Base-by-base conservation (phyloP, 1,140 invertebrate species). In the Pantala flavescens region DNA sequence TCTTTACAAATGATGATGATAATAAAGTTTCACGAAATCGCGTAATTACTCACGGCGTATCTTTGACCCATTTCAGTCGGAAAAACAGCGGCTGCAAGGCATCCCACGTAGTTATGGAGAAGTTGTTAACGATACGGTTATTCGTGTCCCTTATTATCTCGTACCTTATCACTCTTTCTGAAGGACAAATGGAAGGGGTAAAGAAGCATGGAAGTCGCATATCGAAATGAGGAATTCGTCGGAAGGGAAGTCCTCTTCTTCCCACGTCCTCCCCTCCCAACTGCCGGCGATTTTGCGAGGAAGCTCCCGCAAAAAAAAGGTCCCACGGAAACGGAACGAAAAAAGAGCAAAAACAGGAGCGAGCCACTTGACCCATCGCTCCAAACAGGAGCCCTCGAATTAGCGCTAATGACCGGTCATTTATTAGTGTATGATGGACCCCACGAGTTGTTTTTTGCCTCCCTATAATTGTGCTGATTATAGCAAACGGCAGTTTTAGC, bases 381-480 rank as follows among this genome's bases (percentile, higher is more conserved):
- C 12, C 49, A 3, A 63, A 63, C 14, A 12, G 14, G 49, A 21
- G 14, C 49, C 49, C 49, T 19, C 49, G 49, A 63, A 63, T 63
- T 63, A 63, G 49, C 49, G 49, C 5, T 63, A 63, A 63, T 63
- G n/a, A 21, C 49, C 49, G 16, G 16, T 63, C 49, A 63, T 63
- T 63, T 63, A 63, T 63, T 63, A 63, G 49, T 63, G 12, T 63
- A 63, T 21, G 49, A 63, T 63, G 49, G 49, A 63, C 49, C 12
- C 49, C 14, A 63, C 3, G 49, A 63, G 49, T 63, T 63, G 49
- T 63, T 63, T 63, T 36, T 63, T 63, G n/a, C 49, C 49, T 63
- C 49, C 28, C 28, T 63, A 63, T 63, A 63, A 63, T 63, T 63
- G 49, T 63, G 5, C 49, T 63, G 49, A 63, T 63, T 63, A 63